phyloP scores from a whole-genome alignment of 2,888 invertebrate species.

The Podotricha telesiphe region DNA sequence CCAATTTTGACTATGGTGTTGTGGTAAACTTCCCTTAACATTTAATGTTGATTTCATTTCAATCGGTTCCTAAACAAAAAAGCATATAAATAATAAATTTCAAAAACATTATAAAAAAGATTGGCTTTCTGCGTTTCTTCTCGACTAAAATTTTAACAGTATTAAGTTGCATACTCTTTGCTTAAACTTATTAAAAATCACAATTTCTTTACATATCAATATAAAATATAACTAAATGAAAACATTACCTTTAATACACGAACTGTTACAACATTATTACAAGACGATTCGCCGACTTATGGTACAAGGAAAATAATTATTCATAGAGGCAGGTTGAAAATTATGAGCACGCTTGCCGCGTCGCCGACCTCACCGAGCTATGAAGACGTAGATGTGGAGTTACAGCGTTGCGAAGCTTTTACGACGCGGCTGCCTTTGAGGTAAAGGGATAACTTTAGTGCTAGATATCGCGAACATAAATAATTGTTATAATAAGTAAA shows the following conservation, averaged over 20 bases:
- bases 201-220: too few species aligned
- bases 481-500: background rate
- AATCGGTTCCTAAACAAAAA: too few species aligned
- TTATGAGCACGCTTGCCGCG: constrained; percentile 45
- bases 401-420: constrained; percentile 54
- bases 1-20: too few species aligned
- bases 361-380: constrained; percentile 46
- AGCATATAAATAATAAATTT: too few species aligned
- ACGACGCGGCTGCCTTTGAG: constrained; percentile 68
- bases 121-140: too few species aligned
- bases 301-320: constrained; percentile 40
- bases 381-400: constrained; percentile 64
- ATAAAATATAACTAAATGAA: background rate
- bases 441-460: constrained; percentile 45
- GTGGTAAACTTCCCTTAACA: too few species aligned
- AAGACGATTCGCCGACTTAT: constrained; percentile 5
- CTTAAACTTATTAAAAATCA: too few species aligned
- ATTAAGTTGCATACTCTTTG: too few species aligned
- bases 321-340: constrained; percentile 44
- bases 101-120: too few species aligned
- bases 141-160: too few species aligned
- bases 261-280: constrained; percentile 22
- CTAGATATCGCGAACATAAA: constrained; percentile 30
- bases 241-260: background rate
- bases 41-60: too few species aligned